phyloP scores from a whole-genome alignment of 2,888 invertebrate species.

The Tachina fera region DNA sequence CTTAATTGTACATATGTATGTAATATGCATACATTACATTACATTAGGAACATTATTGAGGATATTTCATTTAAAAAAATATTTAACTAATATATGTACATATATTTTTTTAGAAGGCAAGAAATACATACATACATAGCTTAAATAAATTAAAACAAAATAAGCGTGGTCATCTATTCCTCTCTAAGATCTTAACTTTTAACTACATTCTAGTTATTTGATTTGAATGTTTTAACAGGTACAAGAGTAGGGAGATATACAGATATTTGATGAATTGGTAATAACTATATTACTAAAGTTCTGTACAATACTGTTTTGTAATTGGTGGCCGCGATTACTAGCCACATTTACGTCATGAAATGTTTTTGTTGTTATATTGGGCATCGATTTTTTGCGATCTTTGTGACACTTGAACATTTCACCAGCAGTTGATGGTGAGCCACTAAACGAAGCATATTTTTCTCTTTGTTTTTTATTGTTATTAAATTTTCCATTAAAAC shows the following conservation, averaged over 20 bases:
- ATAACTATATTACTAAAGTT: constrained; percentile 62
- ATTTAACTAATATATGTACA: background rate
- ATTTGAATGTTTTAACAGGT: background rate
- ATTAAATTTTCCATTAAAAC: constrained; percentile 24
- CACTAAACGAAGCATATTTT: constrained; percentile 6
- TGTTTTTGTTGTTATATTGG: constrained; percentile 32
- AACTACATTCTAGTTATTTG: constrained; percentile 39
- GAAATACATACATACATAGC: background rate
- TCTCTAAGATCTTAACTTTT: background rate
- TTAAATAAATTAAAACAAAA: background rate
- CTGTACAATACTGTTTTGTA: constrained; percentile 30
- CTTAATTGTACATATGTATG: background rate
- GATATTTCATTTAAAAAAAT: background rate
- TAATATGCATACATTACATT: background rate
- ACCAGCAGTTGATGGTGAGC: constrained; percentile 14
- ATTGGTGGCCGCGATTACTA: background rate
- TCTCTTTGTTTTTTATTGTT: constrained; percentile 19
- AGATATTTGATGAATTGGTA: constrained; percentile 63
- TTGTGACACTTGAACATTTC: constrained; percentile 29
- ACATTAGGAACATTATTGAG: constrained; percentile 20
- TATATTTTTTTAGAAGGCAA: background rate
- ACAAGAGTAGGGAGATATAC: constrained; percentile 34
- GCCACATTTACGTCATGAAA: background rate
- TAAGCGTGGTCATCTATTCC: background rate
- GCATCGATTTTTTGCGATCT: constrained; percentile 41